Percentiles rank a stretch among this genome's conserved stretches.
Evolutionary conservation across 37 sponge, comb jelly and placozoan genomes (phyloP).

Genomic region (Lycopodina hypogea): DNA sequence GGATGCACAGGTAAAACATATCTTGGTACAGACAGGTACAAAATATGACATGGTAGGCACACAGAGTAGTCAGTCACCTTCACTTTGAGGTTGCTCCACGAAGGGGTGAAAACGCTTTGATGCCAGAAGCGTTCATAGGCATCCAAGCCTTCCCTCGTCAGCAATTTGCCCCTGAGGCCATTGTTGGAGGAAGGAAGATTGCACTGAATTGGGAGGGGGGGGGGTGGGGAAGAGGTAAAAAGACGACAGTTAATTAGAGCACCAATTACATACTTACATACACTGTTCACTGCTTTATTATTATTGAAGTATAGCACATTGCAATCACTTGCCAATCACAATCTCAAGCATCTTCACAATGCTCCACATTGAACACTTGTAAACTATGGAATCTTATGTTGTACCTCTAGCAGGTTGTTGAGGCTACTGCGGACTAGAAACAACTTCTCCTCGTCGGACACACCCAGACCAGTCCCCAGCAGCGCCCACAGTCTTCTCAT

Average conservation of each 20-base stretch:
- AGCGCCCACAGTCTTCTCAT: constrained; percentile 61
- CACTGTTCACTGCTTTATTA: too few relatives aligned
- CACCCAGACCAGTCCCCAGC: constrained; percentile 44
- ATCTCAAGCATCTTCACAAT: too few relatives aligned
- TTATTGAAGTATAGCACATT: too few relatives aligned
- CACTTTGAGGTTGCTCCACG: constrained; percentile 20
- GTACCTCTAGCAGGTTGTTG: constrained; percentile 46
- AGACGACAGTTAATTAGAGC: background rate
- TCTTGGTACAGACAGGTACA: too few relatives aligned
- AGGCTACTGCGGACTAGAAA: constrained; percentile 40
- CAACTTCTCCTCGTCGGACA: constrained; percentile 71
- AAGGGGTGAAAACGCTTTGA: constrained; percentile 34
- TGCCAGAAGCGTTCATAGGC: constrained; percentile 52
- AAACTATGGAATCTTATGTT: too few relatives aligned
- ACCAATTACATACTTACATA: background rate
- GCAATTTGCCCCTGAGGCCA: constrained; percentile 16
- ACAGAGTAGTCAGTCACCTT: background rate
- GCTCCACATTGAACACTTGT: too few relatives aligned
- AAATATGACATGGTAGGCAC: too few relatives aligned
- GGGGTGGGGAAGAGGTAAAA: background rate
- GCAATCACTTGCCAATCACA: too few relatives aligned
- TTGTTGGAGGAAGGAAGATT: background rate
- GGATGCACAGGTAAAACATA: background rate
- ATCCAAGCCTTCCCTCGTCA: constrained; percentile 16
- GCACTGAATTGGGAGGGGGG: background rate